phyloP scores from a whole-genome alignment of 2,113 vertebrate genomes.

The Gymnorhina tibicen region DNA sequence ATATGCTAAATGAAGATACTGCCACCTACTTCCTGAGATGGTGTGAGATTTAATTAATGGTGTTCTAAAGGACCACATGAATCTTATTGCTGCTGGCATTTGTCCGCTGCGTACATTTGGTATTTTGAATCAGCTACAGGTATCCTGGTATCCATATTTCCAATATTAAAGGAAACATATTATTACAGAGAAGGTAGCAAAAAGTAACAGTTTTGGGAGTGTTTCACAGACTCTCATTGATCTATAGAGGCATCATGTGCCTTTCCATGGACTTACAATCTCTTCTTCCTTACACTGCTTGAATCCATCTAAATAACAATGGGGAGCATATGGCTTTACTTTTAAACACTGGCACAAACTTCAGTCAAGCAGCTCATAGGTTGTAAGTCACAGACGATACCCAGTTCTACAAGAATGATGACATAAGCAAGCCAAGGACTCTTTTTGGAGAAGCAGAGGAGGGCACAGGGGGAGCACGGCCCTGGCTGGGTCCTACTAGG shows the following conservation, averaged over 20 bases:
- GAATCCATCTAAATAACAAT: not conserved
- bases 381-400: not conserved
- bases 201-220: not conserved
- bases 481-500: not conserved
- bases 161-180: not conserved
- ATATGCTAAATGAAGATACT: not conserved
- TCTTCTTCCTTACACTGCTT: not conserved
- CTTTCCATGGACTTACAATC: not conserved
- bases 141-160: not conserved
- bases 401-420: not conserved
- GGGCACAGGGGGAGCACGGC: not conserved
- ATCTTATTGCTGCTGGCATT: not conserved
- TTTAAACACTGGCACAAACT: constrained; percentile 1
- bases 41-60: not conserved
- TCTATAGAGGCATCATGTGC: not conserved
- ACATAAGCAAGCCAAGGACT: not conserved
- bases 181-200: not conserved
- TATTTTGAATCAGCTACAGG: not conserved
- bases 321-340: not conserved
- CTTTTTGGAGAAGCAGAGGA: not conserved
- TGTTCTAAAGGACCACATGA: not conserved
- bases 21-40: not conserved
- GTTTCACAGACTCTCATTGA: not conserved
- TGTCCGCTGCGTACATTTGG: not conserved
- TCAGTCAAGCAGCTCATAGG: not conserved